Base-by-base conservation (phyloP, 2,888 invertebrate species). In the Hemistola chrysoprasaria region DNA sequence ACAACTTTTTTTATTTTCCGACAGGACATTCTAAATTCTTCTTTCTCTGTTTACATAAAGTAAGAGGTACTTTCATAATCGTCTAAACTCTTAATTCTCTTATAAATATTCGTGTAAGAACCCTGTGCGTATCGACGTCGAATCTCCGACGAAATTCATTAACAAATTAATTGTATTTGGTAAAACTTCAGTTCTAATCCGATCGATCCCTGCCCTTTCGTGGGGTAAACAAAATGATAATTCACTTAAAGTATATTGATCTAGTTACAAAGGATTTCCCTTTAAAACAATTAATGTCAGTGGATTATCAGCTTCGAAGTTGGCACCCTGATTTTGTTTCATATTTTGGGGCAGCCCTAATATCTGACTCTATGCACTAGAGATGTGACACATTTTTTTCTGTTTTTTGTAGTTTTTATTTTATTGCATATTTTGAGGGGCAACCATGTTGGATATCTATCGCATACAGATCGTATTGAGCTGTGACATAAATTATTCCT, bases 221-320 rank as follows among this genome's bases (percentile, higher is more conserved):
- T 8, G 63, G 63, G 58, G 60, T 57, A 62, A 79, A 80, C 78
- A 79, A 73, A 71, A 77, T 71, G 69, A 71, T 82, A 80, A 85
- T 80, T 74, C 63, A 56, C 70, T 86, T 80, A 82, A 71, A 68
- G 70, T 77, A 70, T 81, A 84, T 84, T 84, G 81, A 82, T 83
- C 77, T 62, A 65, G 71, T 78, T 79, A 77, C 42, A 41, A 53
- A 47, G 50, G 50, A 50, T 55, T 54, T 47, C 44, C 26, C 45
- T 52, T 45, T 50, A 50, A 50, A 52, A 52, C 54, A 50, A 52
- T 52, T 54, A 42, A 40, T 46, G 47, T 47, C 44, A 36, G 34
- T n/a, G 30, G 43, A 47, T 51, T 50, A 50, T 50, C 27, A 42
- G 35, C 22, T 23, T 24, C 22, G 33, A 42, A 41, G 41, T 41